Percentiles rank a stretch among this genome's conserved stretches.
These are phyloP conservation scores for Troilus luridus DNA, from an alignment of 2,888 invertebrate genomes.

Conservation along the genomic window DNA sequence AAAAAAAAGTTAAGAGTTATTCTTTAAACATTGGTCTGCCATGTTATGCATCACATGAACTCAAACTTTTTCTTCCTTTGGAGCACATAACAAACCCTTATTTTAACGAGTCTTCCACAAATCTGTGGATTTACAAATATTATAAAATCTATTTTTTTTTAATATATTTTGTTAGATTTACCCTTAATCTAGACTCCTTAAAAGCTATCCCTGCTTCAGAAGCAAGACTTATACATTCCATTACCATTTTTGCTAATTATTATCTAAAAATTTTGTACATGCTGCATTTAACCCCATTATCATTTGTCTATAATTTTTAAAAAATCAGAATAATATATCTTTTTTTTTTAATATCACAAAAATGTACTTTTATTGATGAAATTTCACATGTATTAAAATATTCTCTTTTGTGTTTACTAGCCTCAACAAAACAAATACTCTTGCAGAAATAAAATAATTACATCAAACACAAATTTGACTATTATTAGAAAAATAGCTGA, in stretches of 20 bases:
- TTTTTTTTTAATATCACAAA: constrained; percentile 58
- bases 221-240: constrained; percentile 53
- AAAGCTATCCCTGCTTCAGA: constrained; percentile 53
- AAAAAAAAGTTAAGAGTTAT: constrained; percentile 42
- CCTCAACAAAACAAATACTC: constrained; percentile 38
- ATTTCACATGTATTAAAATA: constrained; percentile 48
- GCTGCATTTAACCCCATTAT: constrained; percentile 56
- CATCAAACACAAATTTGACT: neutral
- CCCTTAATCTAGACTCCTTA: constrained; percentile 48
- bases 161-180: constrained; percentile 39
- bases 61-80: constrained; percentile 51
- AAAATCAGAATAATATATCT: constrained; percentile 54
- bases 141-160: constrained; percentile 53
- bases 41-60: constrained; percentile 64
- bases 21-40: constrained; percentile 62
- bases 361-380: constrained; percentile 49
- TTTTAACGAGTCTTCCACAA: constrained; percentile 50
- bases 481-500: neutral
- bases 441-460: neutral
- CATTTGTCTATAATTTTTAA: constrained; percentile 48
- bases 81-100: constrained; percentile 54
- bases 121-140: constrained; percentile 55
- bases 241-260: constrained; percentile 57
- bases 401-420: constrained; percentile 10
- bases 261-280: constrained; percentile 58